Base-by-base conservation (phyloP, 2,797 vertebrate genomes). In the Ceyx erithaca region DNA sequence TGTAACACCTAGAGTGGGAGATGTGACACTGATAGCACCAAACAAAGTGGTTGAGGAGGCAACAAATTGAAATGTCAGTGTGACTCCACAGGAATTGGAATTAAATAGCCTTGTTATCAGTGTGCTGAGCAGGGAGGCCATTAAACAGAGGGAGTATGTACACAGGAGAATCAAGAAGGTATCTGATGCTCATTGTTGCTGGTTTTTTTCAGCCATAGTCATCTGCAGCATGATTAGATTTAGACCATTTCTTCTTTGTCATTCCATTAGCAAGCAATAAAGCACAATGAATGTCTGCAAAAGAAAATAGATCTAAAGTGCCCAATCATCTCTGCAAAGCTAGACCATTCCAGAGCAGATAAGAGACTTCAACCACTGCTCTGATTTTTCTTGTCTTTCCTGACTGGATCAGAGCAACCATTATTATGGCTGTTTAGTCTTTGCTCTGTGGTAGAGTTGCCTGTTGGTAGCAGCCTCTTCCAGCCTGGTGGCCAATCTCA, bases 191-290 rank as follows among this genome's bases (percentile, higher is more conserved):
- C 37, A 1, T 0, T 9, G 45, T 10, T 77, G 77, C 59, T 48
- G 43, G 3, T 0, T 1, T n/a, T 80, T 89, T 88, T 54, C 68
- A 89, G 64, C 19, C 20, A 16, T 49, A 67, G 54, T 83, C 79
- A 85, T 67, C 76, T 43, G 88, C 71, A 75, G 33, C 61, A 8
- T 87, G 81, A 92, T 94, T 94, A 80, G 80, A 91, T 96, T 95
- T 92, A 91, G 75, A 58, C 58, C 78, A 70, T 96, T 94, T 90
- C 77, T 91, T 61, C 80, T 76, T 19, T 82, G 64, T 80, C 7
- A 0, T 95, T 88, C 90, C 79, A 94, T 93, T 93, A 96, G 71
- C 84, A 59, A 93, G 72, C 72, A 94, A 91, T 94, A 94, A 92
- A 86, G 37, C 57, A 63, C 21, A 4, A 80, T 81, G 63, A 78